Evolutionary conservation across 1,140 invertebrate genomes (phyloP).

Genomic region (Drosophila watanabei): DNA sequence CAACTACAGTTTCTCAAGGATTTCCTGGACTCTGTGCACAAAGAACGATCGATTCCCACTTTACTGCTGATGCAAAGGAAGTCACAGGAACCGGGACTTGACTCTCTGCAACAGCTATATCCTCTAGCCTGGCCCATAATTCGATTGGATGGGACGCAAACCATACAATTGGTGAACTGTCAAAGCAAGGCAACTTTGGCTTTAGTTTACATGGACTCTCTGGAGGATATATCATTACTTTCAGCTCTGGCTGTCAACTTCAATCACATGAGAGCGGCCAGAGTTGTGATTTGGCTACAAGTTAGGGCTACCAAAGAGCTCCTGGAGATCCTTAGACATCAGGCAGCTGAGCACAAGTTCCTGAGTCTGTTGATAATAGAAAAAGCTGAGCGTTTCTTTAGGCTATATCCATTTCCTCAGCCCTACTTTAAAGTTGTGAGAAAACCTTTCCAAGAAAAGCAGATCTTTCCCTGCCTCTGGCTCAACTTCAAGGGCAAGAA

Average conservation of each 20-base stretch:
- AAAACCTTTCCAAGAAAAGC: fast-evolving
- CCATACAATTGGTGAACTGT: background rate
- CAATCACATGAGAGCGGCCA: constrained; percentile 37
- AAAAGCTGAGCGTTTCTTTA: background rate
- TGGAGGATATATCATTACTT: constrained; percentile 24
- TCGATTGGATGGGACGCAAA: constrained; percentile 23
- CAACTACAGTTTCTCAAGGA: constrained; percentile 11
- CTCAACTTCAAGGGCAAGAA: constrained; percentile 41
- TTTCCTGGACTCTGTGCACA: constrained; percentile 32
- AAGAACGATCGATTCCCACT: constrained; percentile 21
- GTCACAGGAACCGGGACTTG: background rate
- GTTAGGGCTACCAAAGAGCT: background rate
- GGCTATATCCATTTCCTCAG: constrained; percentile 46
- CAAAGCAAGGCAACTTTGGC: constrained; percentile 19
- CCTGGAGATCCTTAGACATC: background rate
- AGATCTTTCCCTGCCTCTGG: constrained; percentile 35
- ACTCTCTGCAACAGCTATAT: constrained; percentile 27
- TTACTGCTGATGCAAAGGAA: constrained; percentile 47
- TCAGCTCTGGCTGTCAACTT: constrained; percentile 23
- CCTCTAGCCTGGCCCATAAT: constrained; percentile 40
- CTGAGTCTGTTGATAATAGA: constrained; percentile 27
- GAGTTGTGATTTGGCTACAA: constrained; percentile 51
- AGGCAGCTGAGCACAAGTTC: constrained; percentile 27
- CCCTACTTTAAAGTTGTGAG: background rate
- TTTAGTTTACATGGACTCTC: constrained; percentile 23